Evolutionary conservation across 2,888 invertebrate genomes (phyloP).

Genomic region (Lissocephala sabroskyi): DNA sequence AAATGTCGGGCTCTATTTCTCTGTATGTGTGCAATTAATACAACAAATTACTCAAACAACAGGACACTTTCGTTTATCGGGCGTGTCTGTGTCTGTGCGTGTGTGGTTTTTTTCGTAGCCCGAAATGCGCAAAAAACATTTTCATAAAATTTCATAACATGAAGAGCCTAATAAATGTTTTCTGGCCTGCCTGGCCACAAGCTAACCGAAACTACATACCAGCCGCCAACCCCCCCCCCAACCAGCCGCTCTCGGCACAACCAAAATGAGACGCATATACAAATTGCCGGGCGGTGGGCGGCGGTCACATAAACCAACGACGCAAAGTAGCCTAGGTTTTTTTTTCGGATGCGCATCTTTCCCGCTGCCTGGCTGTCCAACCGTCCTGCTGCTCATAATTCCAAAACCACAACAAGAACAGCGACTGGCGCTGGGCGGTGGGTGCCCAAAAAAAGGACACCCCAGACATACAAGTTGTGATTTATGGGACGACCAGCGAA

Average conservation of each 20-base stretch:
- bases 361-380: too few relatives aligned
- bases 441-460: too few relatives aligned
- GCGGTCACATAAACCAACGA: neutral
- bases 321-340: neutral
- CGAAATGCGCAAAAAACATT: neutral
- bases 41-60: neutral
- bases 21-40: neutral
- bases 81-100: too few relatives aligned
- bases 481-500: slow-evolving; percentile 30
- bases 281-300: too few relatives aligned
- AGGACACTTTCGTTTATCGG: neutral
- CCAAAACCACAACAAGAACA: slow-evolving; percentile 3
- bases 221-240: too few relatives aligned
- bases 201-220: neutral
- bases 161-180: slow-evolving; percentile 15
- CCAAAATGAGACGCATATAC: neutral
- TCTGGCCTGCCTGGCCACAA: neutral
- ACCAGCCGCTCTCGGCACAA: too few relatives aligned
- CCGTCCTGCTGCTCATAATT: neutral
- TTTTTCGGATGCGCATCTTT: too few relatives aligned
- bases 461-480: slow-evolving; percentile 28
- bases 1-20: neutral
- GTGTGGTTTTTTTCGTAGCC: slow-evolving; percentile 3
- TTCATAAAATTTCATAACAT: slow-evolving; percentile 19
- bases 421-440: too few relatives aligned